Evolutionary conservation across 2,888 invertebrate species (phyloP), one percentile per base, ranked within the genome.

Genomic region (Melieria crassipennis): DNA sequence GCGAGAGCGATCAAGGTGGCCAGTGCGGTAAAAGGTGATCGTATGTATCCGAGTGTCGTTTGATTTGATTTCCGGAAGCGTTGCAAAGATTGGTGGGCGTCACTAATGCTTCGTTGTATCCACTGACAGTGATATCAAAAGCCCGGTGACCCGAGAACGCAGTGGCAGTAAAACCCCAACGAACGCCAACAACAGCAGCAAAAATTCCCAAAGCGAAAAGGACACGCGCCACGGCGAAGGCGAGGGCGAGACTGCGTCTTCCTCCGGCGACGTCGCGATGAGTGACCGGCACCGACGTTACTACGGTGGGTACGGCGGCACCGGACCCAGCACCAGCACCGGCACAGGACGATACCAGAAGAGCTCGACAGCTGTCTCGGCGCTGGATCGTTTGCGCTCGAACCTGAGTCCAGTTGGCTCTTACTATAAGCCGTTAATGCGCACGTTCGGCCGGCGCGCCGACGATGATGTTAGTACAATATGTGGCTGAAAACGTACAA

Each of bases 401-500:
- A 86, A 87, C 79, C 76, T 87, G 46, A 87, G 86, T 76, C 87
- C 87, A 57, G 84, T 87, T 47, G 80, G 80, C 55, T 80, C 85
- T 43, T 87, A 87, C 79, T 87, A 87, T 76, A 87, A 87, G 77
- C 86, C 87, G 10, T 72, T 86, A 65, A 83, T 86, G 79, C 83
- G 85, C 46, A 84, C 85, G 47, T 81, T 86, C 75, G 83, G 81
- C 30, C 79, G 81, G 66, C 78, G 81, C 43, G 79, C 79, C 75
- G 81, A 79, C n/a, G 78, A 80, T 62, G 85, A 85, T 79, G 85
- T 86, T 84, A 86, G 86, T 86, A 86, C 78, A 55, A 3, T 46
- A 57, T 50, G 43, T 60, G 30, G 30, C 30, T 57, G 61, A 55
- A 65, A 66, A 58, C 62, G 60, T 69, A 48, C 16, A 30, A 42